Percentiles rank a stretch among this genome's conserved stretches.
Conservation (phyloP, 2,888 invertebrate genomes). For the Apotomis betuletana region DNA sequence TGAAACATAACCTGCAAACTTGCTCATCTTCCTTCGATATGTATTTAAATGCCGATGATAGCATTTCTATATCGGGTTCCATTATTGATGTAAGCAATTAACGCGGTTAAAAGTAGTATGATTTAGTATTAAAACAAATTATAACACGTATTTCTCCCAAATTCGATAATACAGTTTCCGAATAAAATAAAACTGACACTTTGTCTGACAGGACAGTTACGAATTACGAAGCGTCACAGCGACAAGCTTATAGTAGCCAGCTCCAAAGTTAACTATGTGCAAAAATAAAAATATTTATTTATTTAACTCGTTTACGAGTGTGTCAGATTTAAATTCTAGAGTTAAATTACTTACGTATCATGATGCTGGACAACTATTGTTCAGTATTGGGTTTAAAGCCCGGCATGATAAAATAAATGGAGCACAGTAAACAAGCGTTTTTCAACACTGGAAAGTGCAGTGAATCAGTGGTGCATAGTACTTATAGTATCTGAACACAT, state of each 20-base stretch:
- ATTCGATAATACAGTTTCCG: background rate
- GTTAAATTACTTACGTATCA: no score
- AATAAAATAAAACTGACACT: background rate
- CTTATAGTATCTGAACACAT: no score
- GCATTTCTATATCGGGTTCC: constrained; percentile 47
- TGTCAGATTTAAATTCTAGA: no score
- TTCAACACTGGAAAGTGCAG: no score
- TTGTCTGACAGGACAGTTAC: no score
- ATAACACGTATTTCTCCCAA: background rate
- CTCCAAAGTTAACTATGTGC: background rate
- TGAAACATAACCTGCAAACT: constrained; percentile 75
- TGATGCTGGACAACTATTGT: no score
- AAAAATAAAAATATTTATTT: background rate
- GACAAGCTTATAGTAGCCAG: background rate
- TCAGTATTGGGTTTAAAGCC: no score
- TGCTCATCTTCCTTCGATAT: constrained; percentile 59
- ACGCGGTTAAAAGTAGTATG: background rate
- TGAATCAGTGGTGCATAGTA: no score
- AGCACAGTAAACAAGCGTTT: no score
- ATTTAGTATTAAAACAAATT: background rate
- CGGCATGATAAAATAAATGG: no score
- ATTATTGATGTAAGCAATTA: constrained; percentile 44
- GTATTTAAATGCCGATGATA: constrained; percentile 58
- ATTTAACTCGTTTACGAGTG: no score
- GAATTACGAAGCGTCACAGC: background rate